These are phyloP conservation scores for Limulus polyphemus DNA, from an alignment of 2,888 invertebrate species.

Conservation along the genomic window DNA sequence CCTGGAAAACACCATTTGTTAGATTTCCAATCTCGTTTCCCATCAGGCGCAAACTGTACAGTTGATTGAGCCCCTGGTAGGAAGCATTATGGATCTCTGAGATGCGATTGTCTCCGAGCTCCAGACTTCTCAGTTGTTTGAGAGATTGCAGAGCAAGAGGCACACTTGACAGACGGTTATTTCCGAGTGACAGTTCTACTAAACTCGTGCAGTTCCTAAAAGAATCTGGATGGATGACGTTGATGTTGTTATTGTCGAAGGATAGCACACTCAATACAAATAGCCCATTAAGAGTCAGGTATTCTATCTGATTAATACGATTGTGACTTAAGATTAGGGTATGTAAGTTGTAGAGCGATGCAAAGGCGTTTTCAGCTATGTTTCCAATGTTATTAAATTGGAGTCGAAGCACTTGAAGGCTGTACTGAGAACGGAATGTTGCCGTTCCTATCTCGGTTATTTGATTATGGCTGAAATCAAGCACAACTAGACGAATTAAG, in stretches of 20 bases:
- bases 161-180: constrained; percentile 65
- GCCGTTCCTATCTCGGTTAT: constrained; percentile 67
- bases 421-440: constrained; percentile 71
- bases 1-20: constrained; percentile 62
- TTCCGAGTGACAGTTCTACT: constrained; percentile 78
- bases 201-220: constrained; percentile 76
- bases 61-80: constrained; percentile 68
- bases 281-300: constrained; percentile 82
- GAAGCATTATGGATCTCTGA: constrained; percentile 64
- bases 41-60: constrained; percentile 77
- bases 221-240: constrained; percentile 70
- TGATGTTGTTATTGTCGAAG: constrained; percentile 70
- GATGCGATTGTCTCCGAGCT: constrained; percentile 83
- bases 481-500: constrained; percentile 67
- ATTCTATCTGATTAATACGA: constrained; percentile 61
- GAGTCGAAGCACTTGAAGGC: constrained; percentile 68
- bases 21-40: constrained; percentile 76
- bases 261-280: constrained; percentile 71
- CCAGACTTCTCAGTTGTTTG: constrained; percentile 70
- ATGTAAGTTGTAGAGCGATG: constrained; percentile 82
- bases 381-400: constrained; percentile 71
- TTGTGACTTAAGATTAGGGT: constrained; percentile 75
- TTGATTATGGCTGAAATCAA: constrained; percentile 71
- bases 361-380: constrained; percentile 73
- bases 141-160: constrained; percentile 72